Evolutionary conservation across 2,113 vertebrate species (phyloP).

Genomic region (Mustelus asterias): DNA sequence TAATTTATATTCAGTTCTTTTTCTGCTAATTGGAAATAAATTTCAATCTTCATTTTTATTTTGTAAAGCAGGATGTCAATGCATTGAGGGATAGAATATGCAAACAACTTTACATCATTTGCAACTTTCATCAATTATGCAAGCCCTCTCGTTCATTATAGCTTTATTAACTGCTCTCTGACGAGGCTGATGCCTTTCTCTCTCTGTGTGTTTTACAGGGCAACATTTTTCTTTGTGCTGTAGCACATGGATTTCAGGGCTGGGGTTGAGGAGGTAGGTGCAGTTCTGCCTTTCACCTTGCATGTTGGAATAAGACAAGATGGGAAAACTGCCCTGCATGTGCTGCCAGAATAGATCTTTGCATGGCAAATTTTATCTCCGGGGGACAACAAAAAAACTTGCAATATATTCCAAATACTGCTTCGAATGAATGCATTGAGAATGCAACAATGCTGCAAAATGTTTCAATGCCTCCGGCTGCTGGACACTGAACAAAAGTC

Average conservation of each 20-base stretch:
- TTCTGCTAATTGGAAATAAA: background rate
- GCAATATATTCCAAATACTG: background rate
- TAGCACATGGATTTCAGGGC: conserved; percentile 36
- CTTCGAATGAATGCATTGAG: background rate
- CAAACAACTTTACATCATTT: background rate
- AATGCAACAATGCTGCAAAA: conserved; percentile 3
- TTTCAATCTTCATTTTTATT: background rate
- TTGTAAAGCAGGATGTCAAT: background rate
- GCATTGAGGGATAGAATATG: background rate
- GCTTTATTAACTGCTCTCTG: background rate
- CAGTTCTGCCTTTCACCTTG: background rate
- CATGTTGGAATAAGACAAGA: background rate
- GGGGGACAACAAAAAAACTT: too few species aligned
- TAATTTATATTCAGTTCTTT: conserved; percentile 9
- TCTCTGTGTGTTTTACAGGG: background rate
- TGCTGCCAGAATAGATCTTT: background rate
- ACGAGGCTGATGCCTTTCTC: background rate
- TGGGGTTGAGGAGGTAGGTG: conserved; percentile 28
- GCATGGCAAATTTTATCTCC: background rate
- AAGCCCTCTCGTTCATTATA: background rate
- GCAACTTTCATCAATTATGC: conserved; percentile 27
- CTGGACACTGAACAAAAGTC: background rate
- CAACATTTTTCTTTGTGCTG: conserved; percentile 13
- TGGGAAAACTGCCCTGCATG: background rate
- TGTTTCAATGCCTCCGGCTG: background rate